These are phyloP conservation scores for Drosophila borealis DNA, from an alignment of 2,888 invertebrate species.

Conservation along the genomic window DNA sequence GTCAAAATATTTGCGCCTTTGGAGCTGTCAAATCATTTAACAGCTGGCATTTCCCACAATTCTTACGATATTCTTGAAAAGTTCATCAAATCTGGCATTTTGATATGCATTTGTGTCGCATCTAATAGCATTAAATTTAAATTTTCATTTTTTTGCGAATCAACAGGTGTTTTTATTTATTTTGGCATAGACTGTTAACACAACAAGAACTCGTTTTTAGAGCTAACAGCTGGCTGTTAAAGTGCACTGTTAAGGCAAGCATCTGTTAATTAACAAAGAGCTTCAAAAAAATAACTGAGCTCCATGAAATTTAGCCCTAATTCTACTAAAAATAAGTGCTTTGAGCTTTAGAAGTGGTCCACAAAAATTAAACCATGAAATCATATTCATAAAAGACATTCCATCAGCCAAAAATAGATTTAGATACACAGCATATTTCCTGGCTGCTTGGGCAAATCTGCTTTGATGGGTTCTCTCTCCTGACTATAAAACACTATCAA, in stretches of 20 bases:
- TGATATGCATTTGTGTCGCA: slow-evolving; percentile 27
- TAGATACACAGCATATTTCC: slow-evolving; percentile 13
- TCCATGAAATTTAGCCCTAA: not conserved
- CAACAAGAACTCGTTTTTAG: not conserved
- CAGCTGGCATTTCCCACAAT: slow-evolving; percentile 11
- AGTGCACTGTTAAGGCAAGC: not conserved
- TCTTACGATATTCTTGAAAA: slow-evolving; percentile 29
- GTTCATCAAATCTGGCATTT: slow-evolving; percentile 48
- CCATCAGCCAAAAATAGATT: slow-evolving; percentile 14
- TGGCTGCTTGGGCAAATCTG: not conserved
- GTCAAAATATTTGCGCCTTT: slow-evolving; percentile 49
- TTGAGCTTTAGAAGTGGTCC: slow-evolving; percentile 9
- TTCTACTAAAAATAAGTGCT: slow-evolving; percentile 2
- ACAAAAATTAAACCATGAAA: not conserved
- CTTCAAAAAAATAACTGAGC: not conserved
- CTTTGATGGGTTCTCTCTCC: slow-evolving; percentile 5
- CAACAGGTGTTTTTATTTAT: slow-evolving; percentile 26
- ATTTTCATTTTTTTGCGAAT: slow-evolving; percentile 5
- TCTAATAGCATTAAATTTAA: slow-evolving; percentile 32
- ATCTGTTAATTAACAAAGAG: slow-evolving; percentile 6
- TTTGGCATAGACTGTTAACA: not conserved
- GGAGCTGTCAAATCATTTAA: slow-evolving; percentile 21
- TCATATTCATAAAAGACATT: slow-evolving; percentile 8
- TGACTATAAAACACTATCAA: slow-evolving; percentile 53
- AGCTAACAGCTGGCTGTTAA: slow-evolving; percentile 24